These are phyloP conservation scores for Clarias fuscus DNA, from an alignment of 2,797 vertebrate genomes.

Conservation along the genomic window DNA sequence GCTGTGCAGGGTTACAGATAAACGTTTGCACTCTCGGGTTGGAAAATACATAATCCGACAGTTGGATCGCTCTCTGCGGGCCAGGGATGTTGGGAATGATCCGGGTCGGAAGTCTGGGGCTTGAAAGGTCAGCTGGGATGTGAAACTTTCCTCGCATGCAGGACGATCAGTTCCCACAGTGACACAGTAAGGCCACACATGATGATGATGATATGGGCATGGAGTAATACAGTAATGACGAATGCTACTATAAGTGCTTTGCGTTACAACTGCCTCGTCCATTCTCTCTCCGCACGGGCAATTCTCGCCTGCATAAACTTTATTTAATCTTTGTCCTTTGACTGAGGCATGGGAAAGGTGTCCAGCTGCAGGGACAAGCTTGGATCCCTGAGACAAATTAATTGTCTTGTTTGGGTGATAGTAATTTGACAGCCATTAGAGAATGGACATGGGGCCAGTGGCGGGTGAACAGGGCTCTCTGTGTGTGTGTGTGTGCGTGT, in stretches of 20 bases:
- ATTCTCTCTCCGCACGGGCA: neutral
- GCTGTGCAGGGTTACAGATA: constrained; percentile 48
- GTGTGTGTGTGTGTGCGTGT: constrained; percentile 31
- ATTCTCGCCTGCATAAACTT: constrained; percentile 37
- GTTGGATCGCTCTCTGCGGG: constrained; percentile 72
- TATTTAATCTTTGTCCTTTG: constrained; percentile 53
- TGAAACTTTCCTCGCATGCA: constrained; percentile 16
- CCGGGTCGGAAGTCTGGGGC: constrained; percentile 65
- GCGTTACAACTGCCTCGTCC: neutral
- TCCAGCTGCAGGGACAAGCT: constrained; percentile 37
- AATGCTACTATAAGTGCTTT: constrained; percentile 27
- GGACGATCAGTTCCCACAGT: constrained; percentile 52
- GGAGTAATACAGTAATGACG: constrained; percentile 24
- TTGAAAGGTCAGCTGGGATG: constrained; percentile 42
- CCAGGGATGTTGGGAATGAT: constrained; percentile 63
- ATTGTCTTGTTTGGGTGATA: constrained; percentile 79
- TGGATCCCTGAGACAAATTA: constrained; percentile 55
- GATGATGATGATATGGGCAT: neutral
- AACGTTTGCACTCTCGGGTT: constrained; percentile 26
- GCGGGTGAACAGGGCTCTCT: constrained; percentile 58
- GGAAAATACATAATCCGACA: constrained; percentile 64
- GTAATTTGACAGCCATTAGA: constrained; percentile 81
- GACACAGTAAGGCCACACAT: constrained; percentile 34
- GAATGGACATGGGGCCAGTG: constrained; percentile 68
- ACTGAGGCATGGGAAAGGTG: constrained; percentile 43